Conservation (phyloP, 2,113 vertebrate genomes). For the Tachysurus fulvidraco region DNA sequence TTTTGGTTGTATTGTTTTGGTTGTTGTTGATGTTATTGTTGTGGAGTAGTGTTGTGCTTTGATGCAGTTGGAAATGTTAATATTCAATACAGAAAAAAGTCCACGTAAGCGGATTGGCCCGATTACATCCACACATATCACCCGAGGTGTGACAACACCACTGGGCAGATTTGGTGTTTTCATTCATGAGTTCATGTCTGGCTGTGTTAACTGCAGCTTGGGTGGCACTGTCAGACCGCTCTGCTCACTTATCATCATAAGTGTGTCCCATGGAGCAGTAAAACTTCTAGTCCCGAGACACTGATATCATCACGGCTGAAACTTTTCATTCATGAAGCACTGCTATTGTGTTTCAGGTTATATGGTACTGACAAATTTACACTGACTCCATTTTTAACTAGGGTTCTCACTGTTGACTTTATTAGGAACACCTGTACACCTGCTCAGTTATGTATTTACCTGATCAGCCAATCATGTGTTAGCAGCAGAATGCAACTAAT, state of each 20-base stretch:
- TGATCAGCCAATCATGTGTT: no score
- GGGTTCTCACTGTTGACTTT: no score
- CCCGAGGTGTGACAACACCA: constrained; percentile 32
- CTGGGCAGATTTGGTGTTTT: constrained; percentile 33
- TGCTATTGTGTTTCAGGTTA: neutral
- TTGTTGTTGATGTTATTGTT: constrained; percentile 41
- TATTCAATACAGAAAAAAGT: constrained; percentile 39
- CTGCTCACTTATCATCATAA: constrained; percentile 21
- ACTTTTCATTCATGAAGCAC: neutral
- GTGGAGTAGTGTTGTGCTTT: constrained; percentile 22
- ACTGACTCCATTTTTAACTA: no score
- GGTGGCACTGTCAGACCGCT: constrained; percentile 14
- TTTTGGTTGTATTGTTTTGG: constrained; percentile 38
- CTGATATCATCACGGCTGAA: neutral
- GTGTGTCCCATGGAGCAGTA: neutral
- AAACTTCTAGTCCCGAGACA: neutral
- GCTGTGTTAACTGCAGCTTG: constrained; percentile 23
- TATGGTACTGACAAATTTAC: neutral
- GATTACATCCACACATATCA: constrained; percentile 36
- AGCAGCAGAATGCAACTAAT: no score
- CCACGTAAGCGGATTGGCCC: constrained; percentile 36
- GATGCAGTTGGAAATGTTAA: constrained; percentile 34
- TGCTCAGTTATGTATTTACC: no score
- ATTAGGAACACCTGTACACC: no score
- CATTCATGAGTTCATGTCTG: constrained; percentile 57